Percentiles rank a stretch among this genome's conserved stretches.
phyloP scores from a whole-genome alignment of 2,113 vertebrate species.

The Turdus rufiventris region DNA sequence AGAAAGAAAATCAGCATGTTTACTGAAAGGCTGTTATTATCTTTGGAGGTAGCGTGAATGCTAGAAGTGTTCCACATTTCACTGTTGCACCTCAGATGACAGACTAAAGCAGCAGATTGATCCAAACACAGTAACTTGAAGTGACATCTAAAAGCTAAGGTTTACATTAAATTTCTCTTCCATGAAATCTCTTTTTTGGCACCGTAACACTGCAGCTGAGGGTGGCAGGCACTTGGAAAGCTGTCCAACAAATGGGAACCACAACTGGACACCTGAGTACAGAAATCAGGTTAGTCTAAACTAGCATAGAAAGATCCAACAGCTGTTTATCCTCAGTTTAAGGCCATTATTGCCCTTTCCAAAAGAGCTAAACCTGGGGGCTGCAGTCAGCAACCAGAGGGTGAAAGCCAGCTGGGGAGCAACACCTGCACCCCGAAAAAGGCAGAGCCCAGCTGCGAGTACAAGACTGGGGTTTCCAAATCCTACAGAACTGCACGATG shows the following conservation, averaged over 20 bases:
- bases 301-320: not conserved
- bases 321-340: not conserved
- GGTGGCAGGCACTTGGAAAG: not conserved
- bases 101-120: not conserved
- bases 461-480: not conserved
- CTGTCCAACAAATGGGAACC: rapidly evolving
- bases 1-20: not conserved
- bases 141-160: not conserved
- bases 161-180: not conserved
- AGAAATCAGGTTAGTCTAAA: not conserved
- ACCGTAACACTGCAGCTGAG: not conserved
- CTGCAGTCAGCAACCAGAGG: not conserved
- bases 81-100: not conserved
- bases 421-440: not conserved
- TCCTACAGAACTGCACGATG: not conserved
- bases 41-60: not conserved
- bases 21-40: not conserved
- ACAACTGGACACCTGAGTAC: not conserved
- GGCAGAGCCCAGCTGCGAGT: not conserved
- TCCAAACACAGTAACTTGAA: not conserved
- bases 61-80: not conserved
- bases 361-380: not conserved
- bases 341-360: not conserved
- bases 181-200: not conserved
- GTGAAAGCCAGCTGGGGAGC: not conserved